phyloP scores from a whole-genome alignment of 2,888 invertebrate genomes.

The Heliconius ismenius region DNA sequence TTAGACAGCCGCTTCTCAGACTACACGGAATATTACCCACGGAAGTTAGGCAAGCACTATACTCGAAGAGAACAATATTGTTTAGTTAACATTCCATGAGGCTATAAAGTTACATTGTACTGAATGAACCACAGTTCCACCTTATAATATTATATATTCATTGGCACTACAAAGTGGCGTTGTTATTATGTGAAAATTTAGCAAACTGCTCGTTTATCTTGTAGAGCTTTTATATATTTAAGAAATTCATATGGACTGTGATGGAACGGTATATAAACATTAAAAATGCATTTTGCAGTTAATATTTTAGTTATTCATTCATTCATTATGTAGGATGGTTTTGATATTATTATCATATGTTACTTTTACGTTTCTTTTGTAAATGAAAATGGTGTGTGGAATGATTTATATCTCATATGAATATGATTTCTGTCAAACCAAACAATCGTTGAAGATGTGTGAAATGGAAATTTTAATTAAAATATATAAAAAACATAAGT shows the following conservation, averaged over 20 bases:
- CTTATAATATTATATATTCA: constrained; percentile 12
- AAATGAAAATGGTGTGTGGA: too few relatives aligned
- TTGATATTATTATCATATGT: neutral
- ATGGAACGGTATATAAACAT: neutral
- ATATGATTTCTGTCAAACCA: too few relatives aligned
- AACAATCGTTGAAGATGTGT: too few relatives aligned
- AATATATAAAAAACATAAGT: too few relatives aligned
- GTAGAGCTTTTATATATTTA: constrained; percentile 10
- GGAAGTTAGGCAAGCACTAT: constrained; percentile 38
- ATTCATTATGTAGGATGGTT: neutral
- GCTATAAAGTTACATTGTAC: constrained; percentile 46
- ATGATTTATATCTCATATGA: too few relatives aligned
- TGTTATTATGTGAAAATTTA: constrained; percentile 18
- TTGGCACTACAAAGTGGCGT: constrained; percentile 15
- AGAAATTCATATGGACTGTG: neutral
- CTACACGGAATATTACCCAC: constrained; percentile 12
- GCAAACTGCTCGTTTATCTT: constrained; percentile 6
- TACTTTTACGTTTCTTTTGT: neutral
- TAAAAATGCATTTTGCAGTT: neutral
- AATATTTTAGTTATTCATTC: neutral
- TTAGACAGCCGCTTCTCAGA: constrained; percentile 14
- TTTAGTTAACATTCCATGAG: constrained; percentile 41
- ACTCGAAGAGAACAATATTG: constrained; percentile 36
- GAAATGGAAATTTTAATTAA: too few relatives aligned
- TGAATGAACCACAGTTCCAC: constrained; percentile 35